Conservation (phyloP, 2,113 vertebrate species). For the Silurus meridionalis region DNA sequence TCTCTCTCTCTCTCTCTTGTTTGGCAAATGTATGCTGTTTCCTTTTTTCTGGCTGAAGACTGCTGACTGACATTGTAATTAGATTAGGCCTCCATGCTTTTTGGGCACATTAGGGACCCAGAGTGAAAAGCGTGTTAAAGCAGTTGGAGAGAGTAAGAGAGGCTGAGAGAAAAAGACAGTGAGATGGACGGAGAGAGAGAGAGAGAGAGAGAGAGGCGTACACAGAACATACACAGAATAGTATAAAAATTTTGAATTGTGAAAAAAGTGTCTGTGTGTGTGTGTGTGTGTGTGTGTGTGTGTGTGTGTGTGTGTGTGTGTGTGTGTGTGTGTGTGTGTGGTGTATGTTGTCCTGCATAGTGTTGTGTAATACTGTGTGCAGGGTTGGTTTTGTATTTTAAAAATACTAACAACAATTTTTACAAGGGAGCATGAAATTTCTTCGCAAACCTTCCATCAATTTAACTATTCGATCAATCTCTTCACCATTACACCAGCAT, state of each 20-base stretch:
- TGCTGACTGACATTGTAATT: slow-evolving; percentile 77
- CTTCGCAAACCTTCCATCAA: no score
- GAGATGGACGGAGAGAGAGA: slow-evolving; percentile 53
- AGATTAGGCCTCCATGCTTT: slow-evolving; percentile 76
- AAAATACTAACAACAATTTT: no score
- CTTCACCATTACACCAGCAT: no score
- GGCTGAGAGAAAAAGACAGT: slow-evolving; percentile 58
- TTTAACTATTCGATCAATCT: no score
- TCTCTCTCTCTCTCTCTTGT: slow-evolving; percentile 52
- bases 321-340: background rate
- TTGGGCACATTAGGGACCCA: slow-evolving; percentile 72
- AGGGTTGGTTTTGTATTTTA: no score
- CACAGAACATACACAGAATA: background rate
- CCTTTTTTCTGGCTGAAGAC: slow-evolving; percentile 71
- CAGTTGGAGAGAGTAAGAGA: slow-evolving; percentile 63
- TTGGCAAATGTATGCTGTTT: slow-evolving; percentile 44
- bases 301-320: background rate
- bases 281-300: background rate
- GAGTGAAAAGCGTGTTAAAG: slow-evolving; percentile 66
- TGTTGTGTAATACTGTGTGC: background rate
- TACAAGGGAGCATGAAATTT: no score
- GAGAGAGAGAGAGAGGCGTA: background rate
- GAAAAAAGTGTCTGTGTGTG: background rate
- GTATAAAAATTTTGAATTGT: background rate
- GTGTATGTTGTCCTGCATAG: background rate